Conservation (phyloP, 2,888 invertebrate species). For the Calliopum simillimum region DNA sequence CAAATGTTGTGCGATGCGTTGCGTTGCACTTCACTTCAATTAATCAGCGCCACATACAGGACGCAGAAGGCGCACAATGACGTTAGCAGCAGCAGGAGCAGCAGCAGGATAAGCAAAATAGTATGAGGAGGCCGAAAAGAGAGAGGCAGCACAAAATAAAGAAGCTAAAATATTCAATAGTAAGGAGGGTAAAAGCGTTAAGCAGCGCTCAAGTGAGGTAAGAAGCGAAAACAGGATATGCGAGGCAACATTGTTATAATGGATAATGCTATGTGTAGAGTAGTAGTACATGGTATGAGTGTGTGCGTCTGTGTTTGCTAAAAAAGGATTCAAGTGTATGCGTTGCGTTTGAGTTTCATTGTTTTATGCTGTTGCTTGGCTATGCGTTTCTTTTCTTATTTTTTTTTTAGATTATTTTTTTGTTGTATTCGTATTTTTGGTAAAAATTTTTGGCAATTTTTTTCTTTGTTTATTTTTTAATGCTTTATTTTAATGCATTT, state of each 20-base stretch:
- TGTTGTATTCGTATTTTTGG: conserved; percentile 37
- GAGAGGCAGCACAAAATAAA: not conserved
- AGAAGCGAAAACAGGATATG: conserved; percentile 21
- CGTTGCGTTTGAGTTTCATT: conserved; percentile 1
- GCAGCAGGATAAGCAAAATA: conserved; percentile 2
- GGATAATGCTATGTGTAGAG: not conserved
- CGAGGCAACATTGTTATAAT: conserved; percentile 8
- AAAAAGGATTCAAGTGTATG: conserved; percentile 27
- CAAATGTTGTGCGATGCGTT: not conserved
- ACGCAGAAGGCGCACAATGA: not conserved
- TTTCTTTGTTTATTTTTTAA: conserved; percentile 22
- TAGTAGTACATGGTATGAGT: not conserved
- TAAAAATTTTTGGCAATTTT: conserved; percentile 48
- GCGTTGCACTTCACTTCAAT: conserved; percentile 47
- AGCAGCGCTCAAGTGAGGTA: not conserved
- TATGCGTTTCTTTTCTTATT: conserved; percentile 12
- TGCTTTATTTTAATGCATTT: conserved; percentile 42
- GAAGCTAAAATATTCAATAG: not conserved
- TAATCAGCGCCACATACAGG: conserved; percentile 42
- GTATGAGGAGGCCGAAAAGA: not conserved
- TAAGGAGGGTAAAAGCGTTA: not conserved
- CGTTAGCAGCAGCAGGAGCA: conserved; percentile 27
- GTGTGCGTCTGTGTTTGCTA: conserved; percentile 9
- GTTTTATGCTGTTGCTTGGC: conserved; percentile 17
- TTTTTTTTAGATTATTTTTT: conserved; percentile 10